phyloP scores from a whole-genome alignment of 2,888 invertebrate species.

The Tupiocoris notatus region DNA sequence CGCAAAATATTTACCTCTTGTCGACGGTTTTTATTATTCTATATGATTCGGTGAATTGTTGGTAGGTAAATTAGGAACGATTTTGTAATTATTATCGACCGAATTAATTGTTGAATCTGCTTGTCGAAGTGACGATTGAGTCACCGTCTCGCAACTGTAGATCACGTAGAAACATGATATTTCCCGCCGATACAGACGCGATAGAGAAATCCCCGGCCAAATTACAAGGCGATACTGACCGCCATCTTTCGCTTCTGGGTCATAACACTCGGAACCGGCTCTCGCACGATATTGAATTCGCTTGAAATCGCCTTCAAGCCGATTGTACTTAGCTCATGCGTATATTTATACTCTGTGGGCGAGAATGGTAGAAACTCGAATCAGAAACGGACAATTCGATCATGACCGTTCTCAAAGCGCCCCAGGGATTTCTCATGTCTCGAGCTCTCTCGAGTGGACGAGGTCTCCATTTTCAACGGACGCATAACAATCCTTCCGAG shows the following conservation, averaged over 20 bases:
- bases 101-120: no score
- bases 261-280: neutral
- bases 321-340: neutral
- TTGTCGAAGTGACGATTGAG: no score
- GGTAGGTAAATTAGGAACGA: no score
- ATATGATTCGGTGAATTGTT: no score
- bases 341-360: neutral
- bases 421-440: neutral
- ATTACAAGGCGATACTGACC: neutral
- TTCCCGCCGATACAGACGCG: no score
- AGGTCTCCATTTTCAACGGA: neutral
- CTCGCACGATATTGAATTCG: neutral
- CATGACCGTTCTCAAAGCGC: neutral
- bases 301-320: neutral
- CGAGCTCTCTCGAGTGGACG: neutral
- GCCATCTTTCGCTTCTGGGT: neutral
- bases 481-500: neutral
- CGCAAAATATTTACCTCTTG: no score
- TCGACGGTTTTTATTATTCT: no score
- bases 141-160: no score
- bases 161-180: no score
- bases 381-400: neutral
- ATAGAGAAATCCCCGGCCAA: no score
- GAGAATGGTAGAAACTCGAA: neutral
- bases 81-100: no score